Conservation (phyloP, 2,888 invertebrate species). For the Coenonympha glycerion region DNA sequence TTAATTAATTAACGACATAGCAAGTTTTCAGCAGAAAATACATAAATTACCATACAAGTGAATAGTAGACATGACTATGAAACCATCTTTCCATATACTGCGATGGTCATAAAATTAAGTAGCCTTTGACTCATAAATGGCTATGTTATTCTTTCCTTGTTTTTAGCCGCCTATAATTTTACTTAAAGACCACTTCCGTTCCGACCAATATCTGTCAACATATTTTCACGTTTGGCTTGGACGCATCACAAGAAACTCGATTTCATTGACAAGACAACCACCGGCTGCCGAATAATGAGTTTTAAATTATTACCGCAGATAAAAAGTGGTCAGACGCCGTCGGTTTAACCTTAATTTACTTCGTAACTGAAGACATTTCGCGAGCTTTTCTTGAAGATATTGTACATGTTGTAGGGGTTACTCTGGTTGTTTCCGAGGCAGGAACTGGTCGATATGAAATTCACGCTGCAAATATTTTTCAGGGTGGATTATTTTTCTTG, state of each 20-base stretch:
- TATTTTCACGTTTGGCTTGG: conserved; percentile 67
- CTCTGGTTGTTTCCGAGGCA: conserved; percentile 3
- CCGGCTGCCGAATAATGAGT: conserved; percentile 69
- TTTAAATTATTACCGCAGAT: conserved; percentile 73
- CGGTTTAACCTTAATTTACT: conserved; percentile 63
- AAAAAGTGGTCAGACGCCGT: conserved; percentile 61
- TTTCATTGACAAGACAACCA: conserved; percentile 72
- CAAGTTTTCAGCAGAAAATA: neutral
- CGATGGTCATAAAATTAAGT: conserved; percentile 40
- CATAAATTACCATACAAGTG: neutral
- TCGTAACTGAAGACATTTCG: conserved; percentile 51
- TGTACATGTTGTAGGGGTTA: conserved; percentile 18
- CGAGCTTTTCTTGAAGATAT: conserved; percentile 35
- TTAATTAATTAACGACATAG: too few relatives aligned
- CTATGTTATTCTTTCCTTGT: conserved; percentile 67
- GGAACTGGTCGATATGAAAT: conserved; percentile 8
- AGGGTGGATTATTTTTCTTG: conserved; percentile 19
- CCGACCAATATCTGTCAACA: conserved; percentile 73
- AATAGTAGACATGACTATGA: conserved; percentile 16
- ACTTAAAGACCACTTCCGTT: conserved; percentile 70
- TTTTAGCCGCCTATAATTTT: conserved; percentile 68
- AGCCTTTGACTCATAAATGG: conserved; percentile 50
- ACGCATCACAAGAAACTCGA: conserved; percentile 73
- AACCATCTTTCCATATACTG: conserved; percentile 30
- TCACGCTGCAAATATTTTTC: conserved; percentile 6